Percentiles rank a stretch among this genome's conserved stretches.
Evolutionary conservation across 2,797 vertebrate species (phyloP).

Genomic region (Podarcis lilfordi): DNA sequence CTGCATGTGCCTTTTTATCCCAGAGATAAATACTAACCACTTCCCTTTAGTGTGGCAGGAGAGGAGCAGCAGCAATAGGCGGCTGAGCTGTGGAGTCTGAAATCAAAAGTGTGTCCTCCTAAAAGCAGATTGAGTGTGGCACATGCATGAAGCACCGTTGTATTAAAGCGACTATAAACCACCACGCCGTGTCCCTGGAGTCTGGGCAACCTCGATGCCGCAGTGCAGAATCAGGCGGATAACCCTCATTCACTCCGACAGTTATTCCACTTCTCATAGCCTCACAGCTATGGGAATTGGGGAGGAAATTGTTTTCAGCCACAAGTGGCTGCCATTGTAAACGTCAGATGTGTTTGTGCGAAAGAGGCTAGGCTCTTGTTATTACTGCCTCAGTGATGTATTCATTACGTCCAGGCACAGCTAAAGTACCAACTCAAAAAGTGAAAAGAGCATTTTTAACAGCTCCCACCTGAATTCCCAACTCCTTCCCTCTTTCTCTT

Average conservation of each 20-base stretch:
- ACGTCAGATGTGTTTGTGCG: background rate
- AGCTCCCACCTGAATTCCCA: background rate
- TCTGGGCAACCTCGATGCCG: background rate
- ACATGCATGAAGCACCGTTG: background rate
- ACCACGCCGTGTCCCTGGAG: background rate
- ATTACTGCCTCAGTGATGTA: background rate
- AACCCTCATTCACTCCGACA: background rate
- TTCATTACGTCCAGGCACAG: background rate
- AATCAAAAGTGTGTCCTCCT: background rate
- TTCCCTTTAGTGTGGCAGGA: background rate
- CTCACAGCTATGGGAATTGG: background rate
- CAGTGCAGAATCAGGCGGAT: background rate
- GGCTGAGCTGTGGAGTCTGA: background rate
- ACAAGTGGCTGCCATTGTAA: background rate
- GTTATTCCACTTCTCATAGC: background rate
- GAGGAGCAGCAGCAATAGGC: background rate
- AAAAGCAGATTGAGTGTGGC: background rate
- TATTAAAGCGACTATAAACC: background rate
- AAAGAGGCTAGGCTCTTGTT: background rate
- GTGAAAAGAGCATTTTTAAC: background rate
- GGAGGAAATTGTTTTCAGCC: conserved; percentile 7
- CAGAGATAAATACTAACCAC: background rate
- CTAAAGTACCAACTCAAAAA: background rate
- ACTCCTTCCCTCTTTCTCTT: background rate
- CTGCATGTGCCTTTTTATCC: background rate